Base-by-base conservation (phyloP, 2,113 vertebrate species). In the Baryphthengus martii region DNA sequence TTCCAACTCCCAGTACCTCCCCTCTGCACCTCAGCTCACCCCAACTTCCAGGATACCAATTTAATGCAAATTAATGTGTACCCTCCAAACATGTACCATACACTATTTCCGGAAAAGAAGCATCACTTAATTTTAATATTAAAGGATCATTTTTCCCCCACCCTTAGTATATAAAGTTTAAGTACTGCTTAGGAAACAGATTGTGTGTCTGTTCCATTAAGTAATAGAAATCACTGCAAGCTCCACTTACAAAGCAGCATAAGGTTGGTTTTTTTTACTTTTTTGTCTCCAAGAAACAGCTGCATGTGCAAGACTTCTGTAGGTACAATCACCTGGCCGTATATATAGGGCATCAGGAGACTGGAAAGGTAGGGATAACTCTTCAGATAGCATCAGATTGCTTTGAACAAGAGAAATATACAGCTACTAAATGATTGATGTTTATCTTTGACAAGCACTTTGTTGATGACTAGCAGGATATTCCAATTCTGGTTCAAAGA, bases 31-130 rank as follows among this genome's bases (percentile, higher is more conserved):
- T 85, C 84, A 52, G 17, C 20, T 94, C 92, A 92, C 76, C 90
- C 49, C 77, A 59, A 28, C 56, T 91, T 85, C 91, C 87, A 93
- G 89, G 68, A 78, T 80, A 90, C 16, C 39, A 44, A 33, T 74
- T 90, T 95, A 93, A 95, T 85, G 95, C 93, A 87, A 80, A 65
- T 35, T 89, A 93, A 95, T 81, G 84, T 17, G 56, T 40, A 86
- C 76, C 93, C 86, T 96, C 89, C 73, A 75, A 93, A 63, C 89
- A 71, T 11, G 19, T 35, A 58, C 42, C 2, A 1, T 7, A 10
- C 0, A 2, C 37, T 80, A n/a, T 86, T 91, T 89, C 77, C 63
- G 73, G 77, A 89, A 74, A 66, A 66, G 80, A 12, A 81, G 6
- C 65, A 3, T 58, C 39, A 31, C 1, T 4, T 53, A 9, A 80